Conservation (phyloP, 2,888 invertebrate species). For the Leucania comma region DNA sequence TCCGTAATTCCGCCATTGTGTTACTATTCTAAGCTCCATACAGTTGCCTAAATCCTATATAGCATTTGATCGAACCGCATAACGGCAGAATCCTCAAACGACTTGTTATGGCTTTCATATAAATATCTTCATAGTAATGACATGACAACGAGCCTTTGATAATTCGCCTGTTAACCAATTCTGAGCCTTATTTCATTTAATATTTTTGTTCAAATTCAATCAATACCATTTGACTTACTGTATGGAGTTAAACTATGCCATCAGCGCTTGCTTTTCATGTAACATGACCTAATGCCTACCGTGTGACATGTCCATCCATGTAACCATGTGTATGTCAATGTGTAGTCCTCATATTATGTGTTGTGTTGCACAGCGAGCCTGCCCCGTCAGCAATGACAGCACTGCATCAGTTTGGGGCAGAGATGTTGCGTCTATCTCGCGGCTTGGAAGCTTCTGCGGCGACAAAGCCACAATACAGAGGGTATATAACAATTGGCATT, state of each 20-base stretch:
- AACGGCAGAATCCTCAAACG: not conserved
- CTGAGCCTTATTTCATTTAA: not conserved
- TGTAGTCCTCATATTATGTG: constrained; percentile 83
- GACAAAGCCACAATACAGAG: constrained; percentile 86
- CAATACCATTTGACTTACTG: constrained; percentile 8
- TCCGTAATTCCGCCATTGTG: constrained; percentile 17
- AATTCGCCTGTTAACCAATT: not conserved
- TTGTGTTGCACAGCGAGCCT: constrained; percentile 92
- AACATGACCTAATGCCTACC: constrained; percentile 46
- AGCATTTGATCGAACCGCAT: not conserved
- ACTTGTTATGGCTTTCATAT: not conserved
- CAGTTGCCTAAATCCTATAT: not conserved
- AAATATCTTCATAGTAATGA: not conserved
- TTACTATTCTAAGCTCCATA: constrained; percentile 2
- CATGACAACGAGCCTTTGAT: not conserved
- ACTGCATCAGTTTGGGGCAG: constrained; percentile 96
- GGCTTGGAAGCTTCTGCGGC: constrained; percentile 94
- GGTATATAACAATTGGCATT: constrained; percentile 86
- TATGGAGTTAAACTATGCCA: constrained; percentile 22
- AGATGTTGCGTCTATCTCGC: constrained; percentile 95
- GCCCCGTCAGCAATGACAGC: constrained; percentile 96
- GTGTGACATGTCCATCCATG: constrained; percentile 54
- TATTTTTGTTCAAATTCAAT: too few relatives aligned
- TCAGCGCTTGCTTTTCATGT: constrained; percentile 58
- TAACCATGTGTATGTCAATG: constrained; percentile 71